Evolutionary conservation across 2,888 invertebrate genomes (phyloP), one percentile per base, ranked within the genome.

Genomic region (Furcula furcula): DNA sequence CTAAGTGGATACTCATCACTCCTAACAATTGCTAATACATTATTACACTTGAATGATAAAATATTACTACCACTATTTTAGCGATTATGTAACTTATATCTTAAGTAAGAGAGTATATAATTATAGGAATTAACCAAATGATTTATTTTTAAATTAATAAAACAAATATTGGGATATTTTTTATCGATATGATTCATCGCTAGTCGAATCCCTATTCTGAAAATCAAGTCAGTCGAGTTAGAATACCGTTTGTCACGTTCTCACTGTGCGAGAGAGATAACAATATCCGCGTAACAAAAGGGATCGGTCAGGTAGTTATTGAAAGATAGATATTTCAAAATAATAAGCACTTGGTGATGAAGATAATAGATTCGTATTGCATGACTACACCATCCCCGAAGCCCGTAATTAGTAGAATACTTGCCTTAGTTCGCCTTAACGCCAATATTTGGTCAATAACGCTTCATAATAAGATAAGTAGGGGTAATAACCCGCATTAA

Each of bases 241-340:
- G 46, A 61, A 60, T 52, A 54, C 42, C 44, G 42, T 47, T 31
- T 40, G 48, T 61, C 54, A 52, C 61, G 48, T 48, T 63, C 54
- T 46, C 37, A 29, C 31, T 11, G 47, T 34, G 49, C 46, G 65
- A 53, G 16, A 52, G 60, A 55, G 42, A 66, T 30, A 46, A 54
- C 48, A 36, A 57, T 56, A 61, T 31, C 40, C 51, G 18, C 47
- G 51, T 57, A 57, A 64, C 69, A 69, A 67, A 65, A 69, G 69
- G 66, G 56, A 52, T 52, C 60, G 60, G 59, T 57, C 54, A 58
- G 51, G 61, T 58, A 61, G 64, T 62, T 57, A 66, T 53, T 55
- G 48, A 59, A 58, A 56, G n/a, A 31, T 23, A 23, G 23, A 15
- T 18, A 31, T 31, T n/a, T 29, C 23, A 21, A 20, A 15, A 27